phyloP scores from a whole-genome alignment of 2,797 vertebrate species.

The Propithecus perrieri region DNA sequence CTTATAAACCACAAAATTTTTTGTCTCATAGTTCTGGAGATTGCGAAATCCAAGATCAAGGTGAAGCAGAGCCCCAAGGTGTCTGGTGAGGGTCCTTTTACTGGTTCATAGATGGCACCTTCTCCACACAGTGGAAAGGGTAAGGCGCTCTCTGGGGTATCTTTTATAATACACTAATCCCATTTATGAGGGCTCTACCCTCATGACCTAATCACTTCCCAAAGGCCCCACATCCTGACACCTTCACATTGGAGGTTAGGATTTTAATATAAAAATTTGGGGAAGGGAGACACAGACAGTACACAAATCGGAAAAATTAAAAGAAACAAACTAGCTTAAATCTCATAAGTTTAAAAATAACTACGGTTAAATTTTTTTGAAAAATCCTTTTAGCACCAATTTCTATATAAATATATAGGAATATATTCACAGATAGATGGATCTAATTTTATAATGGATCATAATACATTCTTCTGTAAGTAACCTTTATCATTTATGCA shows the following conservation, averaged over 20 bases:
- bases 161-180: neutral
- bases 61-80: neutral
- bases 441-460: neutral
- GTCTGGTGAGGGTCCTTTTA: neutral
- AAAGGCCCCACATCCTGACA: neutral
- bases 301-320: neutral
- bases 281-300: neutral
- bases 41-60: neutral
- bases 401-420: neutral
- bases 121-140: neutral
- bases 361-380: neutral
- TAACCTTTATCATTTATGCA: neutral
- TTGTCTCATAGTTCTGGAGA: neutral
- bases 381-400: neutral
- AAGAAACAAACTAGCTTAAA: constrained; percentile 16
- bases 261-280: neutral
- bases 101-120: neutral
- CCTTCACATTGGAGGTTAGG: neutral
- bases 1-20: neutral
- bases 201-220: neutral
- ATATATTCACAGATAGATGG: neutral
- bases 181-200: neutral
- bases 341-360: neutral
- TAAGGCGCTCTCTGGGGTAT: neutral
- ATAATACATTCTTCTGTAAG: neutral